A percentile compares a stretch with the other conserved stretches of the same genome.
Evolutionary conservation across 2,113 vertebrate genomes (phyloP).

Genomic region (Ptilonorhynchus violaceus): DNA sequence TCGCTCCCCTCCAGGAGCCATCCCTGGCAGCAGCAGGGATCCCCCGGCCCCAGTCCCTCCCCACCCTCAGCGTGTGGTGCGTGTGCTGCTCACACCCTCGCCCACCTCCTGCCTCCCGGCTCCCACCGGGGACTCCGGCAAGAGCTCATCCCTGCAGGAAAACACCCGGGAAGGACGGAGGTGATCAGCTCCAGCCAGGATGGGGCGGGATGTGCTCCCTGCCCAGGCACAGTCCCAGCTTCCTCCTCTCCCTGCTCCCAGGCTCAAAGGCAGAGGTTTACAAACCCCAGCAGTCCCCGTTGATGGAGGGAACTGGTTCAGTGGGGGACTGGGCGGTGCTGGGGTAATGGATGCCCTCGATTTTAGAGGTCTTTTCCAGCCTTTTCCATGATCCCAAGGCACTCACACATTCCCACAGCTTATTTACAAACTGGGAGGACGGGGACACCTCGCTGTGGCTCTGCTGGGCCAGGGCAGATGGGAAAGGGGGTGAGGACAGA

Average conservation of each 20-base stretch:
- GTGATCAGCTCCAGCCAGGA: background rate
- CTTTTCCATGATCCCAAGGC: background rate
- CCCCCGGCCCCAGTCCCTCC: too few species aligned
- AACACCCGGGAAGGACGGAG: background rate
- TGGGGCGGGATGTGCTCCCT: background rate
- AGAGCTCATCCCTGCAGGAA: background rate
- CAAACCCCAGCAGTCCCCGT: accelerated
- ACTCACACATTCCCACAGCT: background rate
- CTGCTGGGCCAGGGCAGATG: background rate
- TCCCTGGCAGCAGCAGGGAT: too few species aligned
- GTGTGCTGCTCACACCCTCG: too few species aligned
- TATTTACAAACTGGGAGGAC: background rate
- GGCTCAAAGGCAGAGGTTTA: background rate
- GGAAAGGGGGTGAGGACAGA: background rate
- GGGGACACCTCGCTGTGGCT: too few species aligned
- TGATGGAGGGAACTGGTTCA: background rate
- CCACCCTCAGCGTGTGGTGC: too few species aligned
- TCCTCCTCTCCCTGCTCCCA: background rate
- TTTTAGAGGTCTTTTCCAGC: background rate
- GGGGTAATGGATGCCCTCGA: background rate
- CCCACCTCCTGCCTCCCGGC: too few species aligned
- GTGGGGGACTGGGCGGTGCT: accelerated
- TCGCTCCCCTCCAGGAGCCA: too few species aligned
- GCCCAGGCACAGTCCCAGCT: background rate
- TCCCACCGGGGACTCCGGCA: too few species aligned